Base-by-base conservation (phyloP, 2,888 invertebrate species). In the Lepidochrysops patricia region DNA sequence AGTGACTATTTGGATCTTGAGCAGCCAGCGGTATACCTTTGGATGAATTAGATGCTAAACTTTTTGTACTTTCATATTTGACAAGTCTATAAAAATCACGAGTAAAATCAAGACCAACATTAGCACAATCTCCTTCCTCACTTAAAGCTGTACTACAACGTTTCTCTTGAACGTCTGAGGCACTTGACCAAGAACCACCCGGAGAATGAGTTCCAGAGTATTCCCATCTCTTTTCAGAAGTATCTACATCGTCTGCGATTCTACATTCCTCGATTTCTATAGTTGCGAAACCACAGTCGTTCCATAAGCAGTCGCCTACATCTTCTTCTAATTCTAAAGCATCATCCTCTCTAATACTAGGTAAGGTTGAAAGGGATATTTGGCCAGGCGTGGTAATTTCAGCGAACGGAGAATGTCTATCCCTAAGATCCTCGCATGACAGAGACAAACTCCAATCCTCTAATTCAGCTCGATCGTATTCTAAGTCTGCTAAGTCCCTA, bases 1-100 rank as follows among this genome's bases (percentile, higher is more conserved):
- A 74, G 67, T 85, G 85, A 66, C 68, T 85, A 63, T 73, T 87
- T 27, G 88, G 86, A 65, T 92, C 92, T 62, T 76, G 82, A 3
- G 90, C 90, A 7, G 92, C 91, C 1, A 43, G 43, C 43, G 43
- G 43, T 49, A 92, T 79, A 66, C 92, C 92, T 73, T 93, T 90
- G 61, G 93, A 94, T 52, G 94, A 94, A 70, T 93, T 94, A 34
- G 94, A 94, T 48, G 94, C 94, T 73, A 95, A 84, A 76, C 94
- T 94, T 77, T 94, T 94, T 64, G 93, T 94, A 80, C 94, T 95
- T 76, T 94, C 95, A 73, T 94, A 94, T 81, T 94, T 94, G 54
- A 95, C 95, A 64, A 95, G 90, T 32, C 94, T 91, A 76, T 95
- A 95, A 79, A 95, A 95, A 80, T 95, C 95, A 66, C 94, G 87